A percentile compares a stretch with the other conserved stretches of the same genome.
phyloP scores from a whole-genome alignment of 92 coral and sea anemone genomes.

The Micromussa lordhowensis region DNA sequence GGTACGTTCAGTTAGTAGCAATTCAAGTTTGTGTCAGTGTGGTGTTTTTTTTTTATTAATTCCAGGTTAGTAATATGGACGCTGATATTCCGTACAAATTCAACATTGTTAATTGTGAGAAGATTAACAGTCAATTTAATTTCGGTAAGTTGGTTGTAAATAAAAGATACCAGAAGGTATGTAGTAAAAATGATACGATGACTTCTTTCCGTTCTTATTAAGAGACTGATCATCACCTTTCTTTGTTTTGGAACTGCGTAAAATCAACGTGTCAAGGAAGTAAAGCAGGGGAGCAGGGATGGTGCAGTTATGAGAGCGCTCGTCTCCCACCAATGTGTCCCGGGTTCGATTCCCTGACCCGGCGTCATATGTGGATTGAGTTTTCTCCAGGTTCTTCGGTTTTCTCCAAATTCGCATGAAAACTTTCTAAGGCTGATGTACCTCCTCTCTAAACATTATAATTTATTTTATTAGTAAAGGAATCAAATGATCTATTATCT shows the following conservation, averaged over 20 bases:
- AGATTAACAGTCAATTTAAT: slow-evolving; percentile 95
- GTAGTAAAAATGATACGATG: not conserved
- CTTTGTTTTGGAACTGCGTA: not conserved
- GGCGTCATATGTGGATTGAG: no score
- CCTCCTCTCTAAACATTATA: no score
- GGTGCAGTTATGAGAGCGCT: no score
- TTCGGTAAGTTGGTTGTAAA: slow-evolving; percentile 74
- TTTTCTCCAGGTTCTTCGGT: no score
- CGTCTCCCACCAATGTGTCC: no score
- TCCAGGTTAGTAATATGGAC: slow-evolving; percentile 93
- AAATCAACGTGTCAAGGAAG: no score
- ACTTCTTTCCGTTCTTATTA: not conserved
- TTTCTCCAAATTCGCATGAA: no score
- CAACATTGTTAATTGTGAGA: slow-evolving; percentile 96
- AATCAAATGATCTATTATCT: no score
- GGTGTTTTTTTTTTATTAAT: not conserved
- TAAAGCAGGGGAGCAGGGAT: no score
- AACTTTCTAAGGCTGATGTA: no score
- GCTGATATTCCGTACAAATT: slow-evolving; percentile 94
- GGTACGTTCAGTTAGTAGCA: not conserved
- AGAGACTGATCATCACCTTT: not conserved
- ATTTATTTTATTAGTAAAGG: no score
- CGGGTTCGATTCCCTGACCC: no score
- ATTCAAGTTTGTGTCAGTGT: not conserved
- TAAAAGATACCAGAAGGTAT: not conserved